Evolutionary conservation across 2,888 invertebrate genomes (phyloP).

Genomic region (Pyrrhosoma nymphula): DNA sequence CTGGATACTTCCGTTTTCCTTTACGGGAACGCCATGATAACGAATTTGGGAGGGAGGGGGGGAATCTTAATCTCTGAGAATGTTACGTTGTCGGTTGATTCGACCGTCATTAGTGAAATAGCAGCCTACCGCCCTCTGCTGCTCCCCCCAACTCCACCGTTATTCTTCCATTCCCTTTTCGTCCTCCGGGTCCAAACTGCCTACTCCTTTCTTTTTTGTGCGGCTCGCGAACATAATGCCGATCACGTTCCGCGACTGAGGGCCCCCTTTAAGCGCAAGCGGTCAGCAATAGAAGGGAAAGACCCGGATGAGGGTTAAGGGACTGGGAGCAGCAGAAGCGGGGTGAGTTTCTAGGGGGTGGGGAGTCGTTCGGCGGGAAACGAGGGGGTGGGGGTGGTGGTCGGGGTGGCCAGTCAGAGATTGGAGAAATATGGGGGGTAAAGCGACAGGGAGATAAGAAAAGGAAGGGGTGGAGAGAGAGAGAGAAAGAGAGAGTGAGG

Average conservation of each 20-base stretch:
- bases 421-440: background rate
- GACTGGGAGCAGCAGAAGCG: background rate
- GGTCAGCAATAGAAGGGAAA: background rate
- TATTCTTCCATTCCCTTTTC: background rate
- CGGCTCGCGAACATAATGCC: background rate
- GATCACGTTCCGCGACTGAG: constrained; percentile 21
- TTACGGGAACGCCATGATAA: background rate
- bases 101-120: constrained; percentile 12
- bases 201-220: background rate
- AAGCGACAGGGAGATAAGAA: background rate
- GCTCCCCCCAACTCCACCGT: no score
- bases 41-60: background rate
- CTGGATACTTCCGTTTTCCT: background rate
- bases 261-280: background rate
- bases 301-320: background rate
- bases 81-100: background rate
- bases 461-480: background rate
- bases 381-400: background rate
- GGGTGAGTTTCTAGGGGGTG: background rate
- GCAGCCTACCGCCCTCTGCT: background rate
- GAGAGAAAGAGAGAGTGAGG: constrained; percentile 27
- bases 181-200: background rate
- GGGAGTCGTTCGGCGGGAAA: background rate
- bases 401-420: background rate
- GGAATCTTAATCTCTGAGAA: background rate